phyloP scores from a whole-genome alignment of 1,140 invertebrate genomes.

The Amphibalanus amphitrite region DNA sequence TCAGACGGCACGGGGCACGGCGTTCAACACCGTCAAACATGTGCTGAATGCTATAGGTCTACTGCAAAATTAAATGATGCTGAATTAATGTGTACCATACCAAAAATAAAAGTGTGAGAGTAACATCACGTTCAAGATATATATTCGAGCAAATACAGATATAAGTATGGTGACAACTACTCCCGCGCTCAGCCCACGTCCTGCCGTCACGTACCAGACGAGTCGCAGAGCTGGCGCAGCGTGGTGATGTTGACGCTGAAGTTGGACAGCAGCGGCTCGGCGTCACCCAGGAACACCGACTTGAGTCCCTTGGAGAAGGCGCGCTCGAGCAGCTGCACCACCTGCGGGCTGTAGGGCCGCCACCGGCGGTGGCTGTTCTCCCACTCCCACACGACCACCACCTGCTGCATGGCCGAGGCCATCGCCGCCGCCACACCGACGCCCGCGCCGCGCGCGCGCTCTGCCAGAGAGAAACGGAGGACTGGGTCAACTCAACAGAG shows the following conservation, averaged over 20 bases:
- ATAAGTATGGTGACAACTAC: too few relatives aligned
- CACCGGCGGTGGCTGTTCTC: constrained; percentile 53
- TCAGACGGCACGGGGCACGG: too few relatives aligned
- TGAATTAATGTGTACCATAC: not conserved
- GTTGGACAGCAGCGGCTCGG: constrained; percentile 59
- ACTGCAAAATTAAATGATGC: not conserved
- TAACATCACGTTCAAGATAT: too few relatives aligned
- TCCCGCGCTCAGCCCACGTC: too few relatives aligned
- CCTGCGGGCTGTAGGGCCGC: constrained; percentile 68
- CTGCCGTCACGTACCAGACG: constrained; percentile 16
- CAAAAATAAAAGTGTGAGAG: not conserved
- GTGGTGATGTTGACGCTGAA: constrained; percentile 70
- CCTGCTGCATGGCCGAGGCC: not conserved
- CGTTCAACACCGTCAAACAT: too few relatives aligned
- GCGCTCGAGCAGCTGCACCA: constrained; percentile 63
- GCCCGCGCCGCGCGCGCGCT: too few relatives aligned
- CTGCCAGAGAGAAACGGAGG: too few relatives aligned
- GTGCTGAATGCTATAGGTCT: not conserved
- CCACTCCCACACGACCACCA: constrained; percentile 78
- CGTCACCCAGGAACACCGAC: constrained; percentile 58
- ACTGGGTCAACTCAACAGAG: too few relatives aligned
- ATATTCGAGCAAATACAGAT: too few relatives aligned
- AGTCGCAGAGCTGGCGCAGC: constrained; percentile 56
- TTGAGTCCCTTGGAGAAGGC: constrained; percentile 63
- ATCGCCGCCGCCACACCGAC: not conserved